Evolutionary conservation across 2,888 invertebrate genomes (phyloP), one percentile per base, ranked within the genome.

Genomic region (Chloromyia formosa): DNA sequence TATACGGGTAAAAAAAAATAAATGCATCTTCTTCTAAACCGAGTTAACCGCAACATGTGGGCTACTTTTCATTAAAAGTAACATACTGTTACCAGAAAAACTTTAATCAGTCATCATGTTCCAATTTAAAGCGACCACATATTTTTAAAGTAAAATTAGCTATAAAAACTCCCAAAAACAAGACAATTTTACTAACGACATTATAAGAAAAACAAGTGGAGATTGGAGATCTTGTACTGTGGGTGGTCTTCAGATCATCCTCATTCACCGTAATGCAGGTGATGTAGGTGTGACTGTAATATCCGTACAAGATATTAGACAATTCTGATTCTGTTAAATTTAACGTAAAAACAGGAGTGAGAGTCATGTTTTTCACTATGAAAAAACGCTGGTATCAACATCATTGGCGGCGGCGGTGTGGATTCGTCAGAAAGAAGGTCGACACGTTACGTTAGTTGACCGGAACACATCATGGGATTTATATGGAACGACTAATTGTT

Each of bases 401-500:
- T 49, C 14, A 49, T 10, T 42, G 42, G 42, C 12, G 42, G 42
- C 12, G 12, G 12, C 42, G 12, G 42, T 42, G 42, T 12, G n/a
- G n/a, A n/a, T n/a, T n/a, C 42, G 1, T 16, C n/a, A 16, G 14
- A 54, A 54, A 54, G n/a, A 54, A 54, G 54, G n/a, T 54, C 54
- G 16, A 16, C 54, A 16, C n/a, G n/a, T 35, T 20, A 56, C 0
- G 16, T 56, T 16, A 56, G 5, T 18, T 56, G 56, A 56, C 56
- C 56, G 56, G 56, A 56, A 56, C 56, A 56, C 18, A 56, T 56
- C 56, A 20, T n/a, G 14, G 20, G 5, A 16, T 49, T 49, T 49
- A 56, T 56, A 10, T 18, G 56, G 16, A 56, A 5, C 56, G 16
- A 18, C 56, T 56, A 56, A 56, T 56, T 56, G 56, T 56, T 56